These are phyloP conservation scores for Morelia viridis DNA, from an alignment of 2,797 vertebrate species.

Conservation along the genomic window DNA sequence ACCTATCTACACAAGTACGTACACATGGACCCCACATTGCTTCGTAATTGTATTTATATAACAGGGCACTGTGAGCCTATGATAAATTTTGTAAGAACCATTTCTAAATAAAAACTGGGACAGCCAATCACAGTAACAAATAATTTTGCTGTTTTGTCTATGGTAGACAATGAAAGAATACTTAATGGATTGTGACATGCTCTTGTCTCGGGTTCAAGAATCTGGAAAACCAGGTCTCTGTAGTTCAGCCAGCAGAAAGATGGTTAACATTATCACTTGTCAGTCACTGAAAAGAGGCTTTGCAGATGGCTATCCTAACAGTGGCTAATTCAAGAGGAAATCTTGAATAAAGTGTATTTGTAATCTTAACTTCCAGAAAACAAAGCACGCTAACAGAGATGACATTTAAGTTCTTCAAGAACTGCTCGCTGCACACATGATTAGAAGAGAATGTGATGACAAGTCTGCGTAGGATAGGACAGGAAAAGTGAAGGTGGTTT, in stretches of 20 bases:
- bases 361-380: constrained; percentile 6
- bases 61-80: background rate
- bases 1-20: background rate
- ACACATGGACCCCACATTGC: background rate
- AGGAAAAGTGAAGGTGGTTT: no score
- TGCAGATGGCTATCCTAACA: background rate
- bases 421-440: background rate
- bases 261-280: background rate
- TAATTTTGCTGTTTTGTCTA: background rate
- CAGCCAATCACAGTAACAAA: background rate
- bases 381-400: background rate
- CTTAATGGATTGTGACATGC: background rate
- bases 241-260: background rate
- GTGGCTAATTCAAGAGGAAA: background rate
- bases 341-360: background rate
- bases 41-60: background rate
- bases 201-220: background rate
- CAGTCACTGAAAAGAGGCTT: background rate
- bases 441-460: background rate
- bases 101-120: background rate
- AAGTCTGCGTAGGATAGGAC: background rate
- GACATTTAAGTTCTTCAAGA: background rate
- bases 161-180: background rate
- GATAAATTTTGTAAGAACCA: background rate
- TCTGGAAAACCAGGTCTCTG: background rate